Percentiles rank a stretch among this genome's conserved stretches.
Evolutionary conservation across 2,797 vertebrate genomes (phyloP).

Genomic region (Phataginus tetradactyla): DNA sequence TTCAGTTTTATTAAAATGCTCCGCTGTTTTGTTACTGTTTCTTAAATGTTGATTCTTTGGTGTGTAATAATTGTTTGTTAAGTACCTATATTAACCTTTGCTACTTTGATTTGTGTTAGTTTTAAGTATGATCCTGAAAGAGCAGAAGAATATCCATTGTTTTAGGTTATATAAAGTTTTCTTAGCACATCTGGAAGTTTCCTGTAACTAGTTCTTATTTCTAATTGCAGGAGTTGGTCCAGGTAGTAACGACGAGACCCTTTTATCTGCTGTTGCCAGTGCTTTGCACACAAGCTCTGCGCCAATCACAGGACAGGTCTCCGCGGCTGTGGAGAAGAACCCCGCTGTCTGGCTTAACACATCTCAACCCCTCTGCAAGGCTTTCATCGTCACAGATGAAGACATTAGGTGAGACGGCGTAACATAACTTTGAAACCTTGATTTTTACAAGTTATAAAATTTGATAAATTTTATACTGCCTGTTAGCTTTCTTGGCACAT

Average conservation of each 20-base stretch:
- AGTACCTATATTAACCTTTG: not conserved
- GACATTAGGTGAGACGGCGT: conserved; percentile 91
- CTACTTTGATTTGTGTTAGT: not conserved
- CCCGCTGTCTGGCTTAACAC: conserved; percentile 95
- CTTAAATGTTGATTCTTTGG: conserved; percentile 22
- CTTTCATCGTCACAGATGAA: conserved; percentile 95
- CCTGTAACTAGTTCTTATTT: not conserved
- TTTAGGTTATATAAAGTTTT: not conserved
- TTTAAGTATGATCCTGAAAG: not conserved
- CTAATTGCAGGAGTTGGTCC: conserved; percentile 91
- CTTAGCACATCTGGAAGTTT: not conserved
- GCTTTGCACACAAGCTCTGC: conserved; percentile 94
- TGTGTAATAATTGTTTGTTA: not conserved
- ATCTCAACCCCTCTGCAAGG: conserved; percentile 93
- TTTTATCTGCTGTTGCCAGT: conserved; percentile 94
- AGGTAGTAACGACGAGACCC: conserved; percentile 90
- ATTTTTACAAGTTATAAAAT: not conserved
- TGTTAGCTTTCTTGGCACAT: not conserved
- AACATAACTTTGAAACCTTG: not conserved
- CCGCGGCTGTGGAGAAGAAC: conserved; percentile 94
- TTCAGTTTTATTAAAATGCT: not conserved
- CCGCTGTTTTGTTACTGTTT: not conserved
- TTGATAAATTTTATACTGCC: not conserved
- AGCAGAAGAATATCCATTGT: not conserved
- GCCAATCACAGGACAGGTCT: conserved; percentile 94